Percentiles rank a stretch among this genome's conserved stretches.
phyloP scores from a whole-genome alignment of 2,797 vertebrate species.

The Huso huso region DNA sequence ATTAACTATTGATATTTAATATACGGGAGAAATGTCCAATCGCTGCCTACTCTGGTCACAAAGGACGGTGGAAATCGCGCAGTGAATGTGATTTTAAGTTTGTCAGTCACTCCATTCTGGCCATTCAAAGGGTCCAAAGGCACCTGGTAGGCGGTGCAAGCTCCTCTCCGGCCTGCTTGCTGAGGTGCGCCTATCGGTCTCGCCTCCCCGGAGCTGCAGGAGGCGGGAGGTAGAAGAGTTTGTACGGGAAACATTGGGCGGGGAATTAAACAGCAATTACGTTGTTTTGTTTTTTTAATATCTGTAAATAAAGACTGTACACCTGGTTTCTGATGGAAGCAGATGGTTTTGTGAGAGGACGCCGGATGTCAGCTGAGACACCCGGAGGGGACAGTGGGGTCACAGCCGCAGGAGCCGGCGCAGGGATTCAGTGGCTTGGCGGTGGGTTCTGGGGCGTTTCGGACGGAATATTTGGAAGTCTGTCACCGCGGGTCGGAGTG shows the following conservation, averaged over 20 bases:
- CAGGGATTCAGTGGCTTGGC: constrained; percentile 57
- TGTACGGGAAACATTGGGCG: background rate
- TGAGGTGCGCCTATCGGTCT: background rate
- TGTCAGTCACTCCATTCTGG: background rate
- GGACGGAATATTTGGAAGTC: constrained; percentile 58
- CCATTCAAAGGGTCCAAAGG: background rate
- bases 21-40: constrained; percentile 24
- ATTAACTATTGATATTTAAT: constrained; percentile 11
- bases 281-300: background rate
- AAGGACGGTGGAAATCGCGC: too few species aligned
- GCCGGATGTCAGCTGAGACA: constrained; percentile 50
- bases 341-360: constrained; percentile 50
- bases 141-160: background rate
- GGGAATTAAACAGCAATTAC: constrained; percentile 6
- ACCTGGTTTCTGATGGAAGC: constrained; percentile 48
- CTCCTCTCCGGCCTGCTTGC: background rate
- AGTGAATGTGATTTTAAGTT: background rate
- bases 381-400: constrained; percentile 53
- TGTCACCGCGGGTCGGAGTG: constrained; percentile 51
- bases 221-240: constrained; percentile 6
- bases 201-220: background rate
- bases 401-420: constrained; percentile 60
- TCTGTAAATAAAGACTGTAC: background rate
- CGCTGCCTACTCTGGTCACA: background rate
- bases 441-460: constrained; percentile 53